Percentiles rank a stretch among this genome's conserved stretches.
Evolutionary conservation across 1,140 invertebrate species (phyloP).

Genomic region (Brachionus angularis): DNA sequence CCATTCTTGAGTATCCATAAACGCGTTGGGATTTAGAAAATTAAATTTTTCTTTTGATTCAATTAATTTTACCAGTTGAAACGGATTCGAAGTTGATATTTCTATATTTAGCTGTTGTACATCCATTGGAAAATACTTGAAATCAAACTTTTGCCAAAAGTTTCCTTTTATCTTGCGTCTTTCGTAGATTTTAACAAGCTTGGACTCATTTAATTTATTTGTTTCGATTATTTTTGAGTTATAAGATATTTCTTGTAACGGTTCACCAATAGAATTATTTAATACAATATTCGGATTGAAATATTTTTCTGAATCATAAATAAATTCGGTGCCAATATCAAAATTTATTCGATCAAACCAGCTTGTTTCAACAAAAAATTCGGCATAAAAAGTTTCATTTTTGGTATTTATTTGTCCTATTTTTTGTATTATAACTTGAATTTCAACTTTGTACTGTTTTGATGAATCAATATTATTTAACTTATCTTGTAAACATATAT

Average conservation of each 20-base stretch:
- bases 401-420: slow-evolving; percentile 35
- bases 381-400: slow-evolving; percentile 25
- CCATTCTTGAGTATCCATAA: slow-evolving; percentile 35
- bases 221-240: not conserved
- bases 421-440: slow-evolving; percentile 11
- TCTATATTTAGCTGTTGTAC: slow-evolving; percentile 5
- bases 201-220: not conserved
- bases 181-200: not conserved
- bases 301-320: not conserved
- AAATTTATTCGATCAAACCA: not conserved
- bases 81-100: slow-evolving; percentile 12
- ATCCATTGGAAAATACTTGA: slow-evolving; percentile 30
- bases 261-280: not conserved
- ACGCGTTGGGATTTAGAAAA: slow-evolving; percentile 12
- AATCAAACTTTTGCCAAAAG: slow-evolving; percentile 42
- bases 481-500: no score
- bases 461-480: not conserved
- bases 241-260: slow-evolving; percentile 17
- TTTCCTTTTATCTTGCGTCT: slow-evolving; percentile 31
- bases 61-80: not conserved
- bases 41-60: slow-evolving; percentile 30
- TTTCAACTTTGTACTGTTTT: slow-evolving; percentile 12
- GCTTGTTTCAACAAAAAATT: slow-evolving; percentile 26
- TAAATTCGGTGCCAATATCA: not conserved
- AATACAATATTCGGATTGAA: slow-evolving; percentile 32